Conservation (phyloP, 2,888 invertebrate genomes). For the Linnaemya tessellans region DNA sequence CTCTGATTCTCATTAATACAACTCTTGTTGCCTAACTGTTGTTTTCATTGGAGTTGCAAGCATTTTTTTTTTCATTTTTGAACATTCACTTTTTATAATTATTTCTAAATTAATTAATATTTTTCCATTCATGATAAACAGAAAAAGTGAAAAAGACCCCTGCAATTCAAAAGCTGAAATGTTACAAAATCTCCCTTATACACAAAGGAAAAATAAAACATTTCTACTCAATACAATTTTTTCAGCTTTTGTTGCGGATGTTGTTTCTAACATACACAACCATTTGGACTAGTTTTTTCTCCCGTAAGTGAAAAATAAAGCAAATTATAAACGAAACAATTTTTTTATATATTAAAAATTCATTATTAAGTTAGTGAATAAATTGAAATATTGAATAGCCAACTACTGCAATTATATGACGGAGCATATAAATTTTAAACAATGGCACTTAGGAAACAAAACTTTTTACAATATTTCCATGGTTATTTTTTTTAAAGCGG, state of each 20-base stretch:
- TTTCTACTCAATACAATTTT: background rate
- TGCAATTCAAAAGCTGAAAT: background rate
- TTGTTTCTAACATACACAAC: background rate
- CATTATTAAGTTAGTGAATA: background rate
- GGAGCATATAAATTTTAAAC: constrained; percentile 52
- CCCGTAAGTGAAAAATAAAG: background rate
- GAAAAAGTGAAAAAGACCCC: background rate
- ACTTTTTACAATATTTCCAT: constrained; percentile 9
- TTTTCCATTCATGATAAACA: background rate
- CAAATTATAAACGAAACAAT: background rate
- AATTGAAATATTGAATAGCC: constrained; percentile 36
- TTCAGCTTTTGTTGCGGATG: background rate
- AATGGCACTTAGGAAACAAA: constrained; percentile 43
- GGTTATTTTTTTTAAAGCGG: background rate
- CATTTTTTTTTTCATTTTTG: background rate
- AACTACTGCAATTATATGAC: constrained; percentile 57
- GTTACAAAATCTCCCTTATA: background rate
- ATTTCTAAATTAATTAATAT: background rate
- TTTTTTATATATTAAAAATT: too few relatives aligned
- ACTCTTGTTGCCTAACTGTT: background rate
- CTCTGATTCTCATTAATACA: too few relatives aligned
- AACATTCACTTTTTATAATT: background rate
- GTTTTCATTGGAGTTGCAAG: background rate
- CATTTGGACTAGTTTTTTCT: background rate
- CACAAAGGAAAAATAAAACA: background rate